phyloP scores from a whole-genome alignment of 2,113 vertebrate species.

The Propithecus coquereli region DNA sequence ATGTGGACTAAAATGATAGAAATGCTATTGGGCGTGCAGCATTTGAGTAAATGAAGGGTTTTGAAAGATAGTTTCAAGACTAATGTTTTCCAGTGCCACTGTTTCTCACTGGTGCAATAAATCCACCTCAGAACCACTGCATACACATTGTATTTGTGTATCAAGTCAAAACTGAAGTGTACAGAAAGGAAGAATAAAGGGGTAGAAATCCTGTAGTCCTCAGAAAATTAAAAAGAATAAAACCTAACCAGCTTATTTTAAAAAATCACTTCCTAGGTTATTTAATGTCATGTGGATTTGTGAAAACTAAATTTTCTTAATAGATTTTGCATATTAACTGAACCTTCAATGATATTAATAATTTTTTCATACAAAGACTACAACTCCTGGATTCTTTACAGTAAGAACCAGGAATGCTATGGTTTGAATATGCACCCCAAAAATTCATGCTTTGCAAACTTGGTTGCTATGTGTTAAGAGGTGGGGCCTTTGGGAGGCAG shows the following conservation, averaged over 20 bases:
- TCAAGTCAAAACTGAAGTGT: slow-evolving; percentile 33
- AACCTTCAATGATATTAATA: neutral
- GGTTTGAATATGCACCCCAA: neutral
- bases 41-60: slow-evolving; percentile 20
- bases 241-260: neutral
- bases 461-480: neutral
- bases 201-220: neutral
- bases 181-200: neutral
- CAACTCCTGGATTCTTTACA: neutral
- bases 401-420: neutral
- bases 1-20: neutral
- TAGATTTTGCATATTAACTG: neutral
- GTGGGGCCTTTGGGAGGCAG: neutral
- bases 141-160: slow-evolving; percentile 26
- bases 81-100: slow-evolving; percentile 22
- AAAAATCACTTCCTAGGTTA: neutral
- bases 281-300: neutral
- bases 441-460: neutral
- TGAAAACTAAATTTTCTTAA: slow-evolving; percentile 27
- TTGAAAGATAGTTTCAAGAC: slow-evolving; percentile 34
- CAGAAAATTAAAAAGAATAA: neutral
- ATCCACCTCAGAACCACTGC: neutral
- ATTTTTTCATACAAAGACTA: neutral
- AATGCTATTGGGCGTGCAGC: neutral
- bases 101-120: slow-evolving; percentile 21